These are phyloP conservation scores for Herminia tarsipennalis DNA, from an alignment of 2,888 invertebrate genomes.

Conservation along the genomic window DNA sequence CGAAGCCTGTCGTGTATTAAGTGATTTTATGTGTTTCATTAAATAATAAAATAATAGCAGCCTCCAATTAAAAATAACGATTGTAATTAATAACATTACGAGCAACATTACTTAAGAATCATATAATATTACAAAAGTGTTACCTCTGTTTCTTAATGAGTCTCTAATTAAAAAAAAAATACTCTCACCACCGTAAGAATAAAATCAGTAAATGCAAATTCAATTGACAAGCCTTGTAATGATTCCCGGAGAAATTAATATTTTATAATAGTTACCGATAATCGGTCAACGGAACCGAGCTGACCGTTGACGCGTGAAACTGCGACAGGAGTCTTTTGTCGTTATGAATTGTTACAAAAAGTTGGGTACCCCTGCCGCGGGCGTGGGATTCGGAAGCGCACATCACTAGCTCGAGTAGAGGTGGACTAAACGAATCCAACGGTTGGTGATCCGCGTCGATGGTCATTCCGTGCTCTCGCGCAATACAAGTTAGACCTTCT, in stretches of 20 bases:
- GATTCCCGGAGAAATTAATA: constrained; percentile 39
- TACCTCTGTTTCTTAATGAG: no score
- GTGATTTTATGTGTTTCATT: no score
- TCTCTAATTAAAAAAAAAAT: neutral
- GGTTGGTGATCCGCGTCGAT: constrained; percentile 64
- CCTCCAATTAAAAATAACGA: no score
- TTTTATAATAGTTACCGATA: constrained; percentile 31
- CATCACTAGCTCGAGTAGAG: constrained; percentile 52
- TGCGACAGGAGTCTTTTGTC: constrained; percentile 51
- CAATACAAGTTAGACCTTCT: constrained; percentile 39
- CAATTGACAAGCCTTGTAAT: constrained; percentile 24
- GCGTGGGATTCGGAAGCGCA: constrained; percentile 63
- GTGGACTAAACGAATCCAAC: constrained; percentile 59
- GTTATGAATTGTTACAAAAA: constrained; percentile 40
- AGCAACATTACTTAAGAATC: no score
- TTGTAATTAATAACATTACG: no score
- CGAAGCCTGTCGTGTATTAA: no score
- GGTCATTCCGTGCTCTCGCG: constrained; percentile 65
- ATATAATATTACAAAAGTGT: no score
- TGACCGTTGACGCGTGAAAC: constrained; percentile 53
- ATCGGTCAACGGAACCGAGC: constrained; percentile 30
- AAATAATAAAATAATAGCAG: no score
- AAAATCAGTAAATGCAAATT: constrained; percentile 16
- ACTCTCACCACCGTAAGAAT: neutral
- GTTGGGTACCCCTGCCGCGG: constrained; percentile 53